Evolutionary conservation across 2,888 invertebrate genomes (phyloP).

Genomic region (Tenodera sinensis): DNA sequence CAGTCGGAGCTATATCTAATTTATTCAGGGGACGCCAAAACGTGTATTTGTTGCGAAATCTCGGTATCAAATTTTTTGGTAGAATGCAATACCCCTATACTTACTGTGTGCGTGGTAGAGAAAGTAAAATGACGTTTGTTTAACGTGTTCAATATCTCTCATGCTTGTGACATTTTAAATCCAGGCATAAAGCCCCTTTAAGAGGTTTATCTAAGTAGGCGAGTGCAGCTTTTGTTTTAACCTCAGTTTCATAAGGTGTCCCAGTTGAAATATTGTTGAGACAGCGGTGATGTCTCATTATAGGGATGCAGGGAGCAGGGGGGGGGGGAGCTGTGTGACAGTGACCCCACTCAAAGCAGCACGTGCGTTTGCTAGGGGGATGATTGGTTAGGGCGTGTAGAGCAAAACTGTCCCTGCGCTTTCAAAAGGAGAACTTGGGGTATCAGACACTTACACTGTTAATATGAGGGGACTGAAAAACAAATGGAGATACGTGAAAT

Average conservation of each 20-base stretch:
- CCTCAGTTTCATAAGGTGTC: neutral
- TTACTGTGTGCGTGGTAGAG: too few relatives aligned
- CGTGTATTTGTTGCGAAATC: too few relatives aligned
- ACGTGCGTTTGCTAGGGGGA: neutral
- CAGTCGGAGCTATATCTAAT: too few relatives aligned
- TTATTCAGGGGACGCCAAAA: too few relatives aligned
- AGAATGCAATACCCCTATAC: too few relatives aligned
- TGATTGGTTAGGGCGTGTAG: neutral
- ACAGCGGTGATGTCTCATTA: neutral
- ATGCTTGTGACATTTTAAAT: too few relatives aligned
- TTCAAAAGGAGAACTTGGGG: neutral
- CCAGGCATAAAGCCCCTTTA: neutral
- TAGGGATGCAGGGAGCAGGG: neutral
- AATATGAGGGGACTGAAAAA: too few relatives aligned
- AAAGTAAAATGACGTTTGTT: too few relatives aligned
- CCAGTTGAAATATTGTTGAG: neutral
- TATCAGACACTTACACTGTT: too few relatives aligned
- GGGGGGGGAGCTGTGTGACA: neutral
- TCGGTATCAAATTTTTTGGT: too few relatives aligned
- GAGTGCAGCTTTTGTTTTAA: neutral
- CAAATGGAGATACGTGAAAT: too few relatives aligned
- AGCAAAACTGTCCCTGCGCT: neutral
- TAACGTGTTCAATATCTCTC: too few relatives aligned
- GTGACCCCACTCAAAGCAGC: neutral
- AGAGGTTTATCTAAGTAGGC: neutral